Evolutionary conservation across 2,113 vertebrate genomes (phyloP).

Genomic region (Oreotrochilus melanogaster): DNA sequence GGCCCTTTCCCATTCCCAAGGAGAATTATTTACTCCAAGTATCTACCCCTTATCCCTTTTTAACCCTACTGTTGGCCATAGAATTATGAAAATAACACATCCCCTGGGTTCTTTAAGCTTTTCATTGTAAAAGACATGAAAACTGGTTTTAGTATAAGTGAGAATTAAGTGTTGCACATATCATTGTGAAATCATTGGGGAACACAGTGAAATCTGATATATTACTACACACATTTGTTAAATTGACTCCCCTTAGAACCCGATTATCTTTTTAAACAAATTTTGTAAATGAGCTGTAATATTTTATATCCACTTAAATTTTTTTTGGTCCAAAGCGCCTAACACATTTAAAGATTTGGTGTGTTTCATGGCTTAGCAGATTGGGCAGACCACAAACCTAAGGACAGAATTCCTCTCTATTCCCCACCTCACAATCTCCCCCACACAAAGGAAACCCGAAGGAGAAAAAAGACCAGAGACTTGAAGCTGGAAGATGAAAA

Average conservation of each 20-base stretch:
- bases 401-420: no score
- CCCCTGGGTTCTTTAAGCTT: constrained; percentile 31
- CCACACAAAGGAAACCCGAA: no score
- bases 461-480: no score
- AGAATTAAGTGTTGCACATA: constrained; percentile 44
- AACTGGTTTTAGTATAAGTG: constrained; percentile 38
- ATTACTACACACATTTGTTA: constrained; percentile 8
- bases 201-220: constrained; percentile 12
- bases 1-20: neutral
- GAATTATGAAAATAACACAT: neutral
- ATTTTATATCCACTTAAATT: constrained; percentile 57
- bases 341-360: constrained; percentile 36
- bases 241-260: constrained; percentile 37
- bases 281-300: constrained; percentile 50
- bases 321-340: constrained; percentile 42
- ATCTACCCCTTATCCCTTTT: neutral
- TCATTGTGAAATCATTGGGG: constrained; percentile 1
- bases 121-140: constrained; percentile 45
- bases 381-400: no score
- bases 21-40: neutral
- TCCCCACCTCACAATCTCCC: no score
- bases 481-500: no score
- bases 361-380: neutral
- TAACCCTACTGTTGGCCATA: neutral
- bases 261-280: constrained; percentile 64